Conservation (phyloP, 2,888 invertebrate species). For the Stenchaetothrips biformis region DNA sequence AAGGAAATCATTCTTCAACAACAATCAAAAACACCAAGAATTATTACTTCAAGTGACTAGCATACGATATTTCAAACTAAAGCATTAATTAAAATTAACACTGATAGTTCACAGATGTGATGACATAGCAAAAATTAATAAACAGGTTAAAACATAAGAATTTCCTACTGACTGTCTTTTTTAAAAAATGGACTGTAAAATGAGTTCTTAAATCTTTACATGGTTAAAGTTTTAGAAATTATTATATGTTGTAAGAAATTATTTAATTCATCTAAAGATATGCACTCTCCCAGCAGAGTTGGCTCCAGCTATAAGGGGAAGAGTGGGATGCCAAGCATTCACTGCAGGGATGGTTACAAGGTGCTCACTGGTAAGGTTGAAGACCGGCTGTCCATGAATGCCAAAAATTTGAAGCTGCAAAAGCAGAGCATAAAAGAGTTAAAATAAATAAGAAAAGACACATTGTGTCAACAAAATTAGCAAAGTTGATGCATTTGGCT, state of each 20-base stretch:
- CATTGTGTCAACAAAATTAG: not conserved
- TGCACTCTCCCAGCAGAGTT: constrained; percentile 47
- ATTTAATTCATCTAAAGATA: constrained; percentile 43
- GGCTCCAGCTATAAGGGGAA: constrained; percentile 45
- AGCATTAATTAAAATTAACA: not conserved
- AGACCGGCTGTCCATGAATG: constrained; percentile 40
- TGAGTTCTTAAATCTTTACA: constrained; percentile 36
- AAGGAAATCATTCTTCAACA: not conserved
- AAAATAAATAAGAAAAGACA: not conserved
- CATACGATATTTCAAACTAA: not conserved
- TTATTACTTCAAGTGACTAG: not conserved
- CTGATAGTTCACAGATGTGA: too few species aligned
- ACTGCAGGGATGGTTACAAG: constrained; percentile 45
- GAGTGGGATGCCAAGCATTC: constrained; percentile 44
- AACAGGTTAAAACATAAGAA: not conserved
- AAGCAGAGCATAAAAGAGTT: constrained; percentile 27
- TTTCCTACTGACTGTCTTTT: not conserved
- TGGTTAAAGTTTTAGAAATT: constrained; percentile 30
- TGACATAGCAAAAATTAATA: not conserved
- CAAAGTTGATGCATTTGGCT: not conserved
- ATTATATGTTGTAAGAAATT: not conserved
- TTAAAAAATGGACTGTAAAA: not conserved
- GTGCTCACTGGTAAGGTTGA: constrained; percentile 39
- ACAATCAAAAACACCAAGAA: not conserved
- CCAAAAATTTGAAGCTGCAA: constrained; percentile 45